Evolutionary conservation across 2,888 invertebrate genomes (phyloP), one percentile per base, ranked within the genome.

Genomic region (Eumerus sabulonum): DNA sequence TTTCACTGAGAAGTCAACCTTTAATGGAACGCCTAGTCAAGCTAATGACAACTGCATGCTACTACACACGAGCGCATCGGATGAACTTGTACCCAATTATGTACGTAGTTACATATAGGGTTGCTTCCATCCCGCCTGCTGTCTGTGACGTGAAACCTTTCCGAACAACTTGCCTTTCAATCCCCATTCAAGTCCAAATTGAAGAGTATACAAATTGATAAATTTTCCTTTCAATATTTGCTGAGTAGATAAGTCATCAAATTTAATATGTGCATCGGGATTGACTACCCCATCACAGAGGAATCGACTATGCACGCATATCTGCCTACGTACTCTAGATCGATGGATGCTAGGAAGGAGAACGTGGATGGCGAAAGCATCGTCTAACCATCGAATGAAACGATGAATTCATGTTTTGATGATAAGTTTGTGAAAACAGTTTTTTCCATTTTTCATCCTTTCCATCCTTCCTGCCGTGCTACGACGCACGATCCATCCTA

Each of bases 401-500:
- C 68, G 74, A 70, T 79, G 79, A 79, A 74, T 79, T 79, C 64
- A 64, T 64, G 60, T 73, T 79, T 68, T 57, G 68, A 63, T 73
- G 67, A 63, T 77, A 77, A 73, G 59, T 73, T 73, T 50, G 45
- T 17, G 38, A 47, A 59, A 54, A 44, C 17, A 11, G 17, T 19
- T 27, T 11, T 48, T 67, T 36, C 36, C 50, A 12, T 51, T 64
- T 9, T 17, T 53, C 36, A 11, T 40, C 45, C 40, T 18, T 18
- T 27, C 2, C 7, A 27, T 27, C 27, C 27, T 27, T 27, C 27
- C 2, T 27, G 27, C 27, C 27, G 2, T 27, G 27, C 27, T 27
- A 4, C 27, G 27, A 4, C 27, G 27, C 2, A 27, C 27, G 2
- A 27, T 27, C 27, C 7, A 27, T 27, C 27, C 2, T 27, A 27